phyloP scores from a whole-genome alignment of 2,113 vertebrate species.

The Engraulis encrasicolus region DNA sequence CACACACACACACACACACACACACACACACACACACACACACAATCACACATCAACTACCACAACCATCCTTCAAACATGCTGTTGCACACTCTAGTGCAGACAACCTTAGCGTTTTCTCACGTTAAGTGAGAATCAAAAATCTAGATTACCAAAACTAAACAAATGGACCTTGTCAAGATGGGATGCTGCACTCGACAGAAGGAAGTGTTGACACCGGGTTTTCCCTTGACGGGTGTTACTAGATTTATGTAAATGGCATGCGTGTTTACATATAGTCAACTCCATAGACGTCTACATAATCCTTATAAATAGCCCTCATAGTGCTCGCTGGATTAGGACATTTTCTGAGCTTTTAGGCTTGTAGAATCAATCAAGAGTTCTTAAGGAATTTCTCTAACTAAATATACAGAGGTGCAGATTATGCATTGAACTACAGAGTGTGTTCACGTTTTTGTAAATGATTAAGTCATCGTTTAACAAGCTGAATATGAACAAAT shows the following conservation, averaged over 20 bases:
- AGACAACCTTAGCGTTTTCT: neutral
- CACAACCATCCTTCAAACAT: too few species aligned
- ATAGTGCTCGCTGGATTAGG: slow-evolving; percentile 12
- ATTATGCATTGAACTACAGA: neutral
- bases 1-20: neutral
- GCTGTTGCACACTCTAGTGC: neutral
- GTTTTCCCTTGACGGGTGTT: neutral
- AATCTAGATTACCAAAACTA: neutral
- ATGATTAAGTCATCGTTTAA: neutral
- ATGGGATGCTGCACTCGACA: slow-evolving; percentile 6
- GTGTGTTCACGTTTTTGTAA: neutral
- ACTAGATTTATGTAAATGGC: slow-evolving; percentile 15
- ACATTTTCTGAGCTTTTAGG: slow-evolving; percentile 37
- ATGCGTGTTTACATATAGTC: slow-evolving; percentile 3
- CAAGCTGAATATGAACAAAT: neutral
- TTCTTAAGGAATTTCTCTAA: neutral
- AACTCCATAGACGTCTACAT: slow-evolving; percentile 18
- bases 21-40: neutral
- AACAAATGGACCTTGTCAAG: slow-evolving; percentile 9
- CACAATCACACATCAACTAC: too few species aligned
- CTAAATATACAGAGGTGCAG: neutral
- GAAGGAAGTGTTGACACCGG: neutral
- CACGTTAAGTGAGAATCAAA: neutral
- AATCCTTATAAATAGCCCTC: slow-evolving; percentile 37
- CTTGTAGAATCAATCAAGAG: slow-evolving; percentile 38